These are phyloP conservation scores for Apis dorsata DNA, from an alignment of 1,140 invertebrate genomes.

Conservation along the genomic window DNA sequence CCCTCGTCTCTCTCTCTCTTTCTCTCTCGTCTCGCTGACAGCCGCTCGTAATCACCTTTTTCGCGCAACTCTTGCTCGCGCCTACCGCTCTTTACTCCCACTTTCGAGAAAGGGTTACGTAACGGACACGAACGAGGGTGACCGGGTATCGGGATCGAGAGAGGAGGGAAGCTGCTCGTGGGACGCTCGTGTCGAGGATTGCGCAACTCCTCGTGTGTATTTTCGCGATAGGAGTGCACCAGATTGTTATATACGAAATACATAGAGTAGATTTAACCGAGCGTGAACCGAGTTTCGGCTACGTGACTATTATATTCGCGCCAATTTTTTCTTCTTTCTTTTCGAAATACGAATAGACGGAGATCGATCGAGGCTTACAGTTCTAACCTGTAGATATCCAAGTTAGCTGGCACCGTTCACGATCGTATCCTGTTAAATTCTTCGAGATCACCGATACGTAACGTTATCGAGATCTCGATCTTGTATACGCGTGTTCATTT, in stretches of 20 bases:
- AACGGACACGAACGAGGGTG: constrained; percentile 7
- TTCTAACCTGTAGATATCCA: too few relatives aligned
- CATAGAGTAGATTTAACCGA: not conserved
- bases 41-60: constrained; percentile 38
- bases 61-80: constrained; percentile 18
- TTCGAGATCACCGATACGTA: too few relatives aligned
- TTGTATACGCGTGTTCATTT: not conserved
- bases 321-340: too few relatives aligned
- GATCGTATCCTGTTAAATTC: too few relatives aligned
- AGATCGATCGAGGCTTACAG: too few relatives aligned
- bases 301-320: too few relatives aligned
- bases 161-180: not conserved
- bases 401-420: too few relatives aligned
- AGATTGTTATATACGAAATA: not conserved
- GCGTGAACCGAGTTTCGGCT: too few relatives aligned
- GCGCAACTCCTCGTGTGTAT: not conserved
- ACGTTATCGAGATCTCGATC: too few relatives aligned
- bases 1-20: not conserved
- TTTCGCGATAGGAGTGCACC: not conserved
- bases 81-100: not conserved
- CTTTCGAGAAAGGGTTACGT: constrained; percentile 7
- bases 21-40: constrained; percentile 8
- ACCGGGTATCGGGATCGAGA: not conserved
- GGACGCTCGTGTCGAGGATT: not conserved
- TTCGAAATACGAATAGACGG: too few relatives aligned